These are phyloP conservation scores for Drosophila nebulosa DNA, from an alignment of 1,140 invertebrate species.

Conservation along the genomic window DNA sequence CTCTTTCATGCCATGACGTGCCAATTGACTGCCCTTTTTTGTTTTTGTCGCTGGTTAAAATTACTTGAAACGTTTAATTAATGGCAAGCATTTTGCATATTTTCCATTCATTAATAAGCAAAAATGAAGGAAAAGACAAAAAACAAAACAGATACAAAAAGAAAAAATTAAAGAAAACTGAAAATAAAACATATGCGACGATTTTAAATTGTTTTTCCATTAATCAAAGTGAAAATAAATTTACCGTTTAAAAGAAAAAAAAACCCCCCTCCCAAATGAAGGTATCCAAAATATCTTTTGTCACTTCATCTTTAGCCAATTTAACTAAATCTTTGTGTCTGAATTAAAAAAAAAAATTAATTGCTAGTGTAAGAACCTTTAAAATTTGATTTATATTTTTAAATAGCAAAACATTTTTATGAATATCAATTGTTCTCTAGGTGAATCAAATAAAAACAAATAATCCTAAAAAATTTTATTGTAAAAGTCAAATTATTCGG, in stretches of 20 bases:
- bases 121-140: neutral
- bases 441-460: too few relatives aligned
- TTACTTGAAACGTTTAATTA: conserved; percentile 60
- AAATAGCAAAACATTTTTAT: too few relatives aligned
- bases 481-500: too few relatives aligned
- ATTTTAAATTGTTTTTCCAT: conserved; percentile 64
- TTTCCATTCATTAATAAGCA: conserved; percentile 57
- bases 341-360: too few relatives aligned
- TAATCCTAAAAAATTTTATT: too few relatives aligned
- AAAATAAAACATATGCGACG: neutral
- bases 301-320: too few relatives aligned
- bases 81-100: conserved; percentile 60
- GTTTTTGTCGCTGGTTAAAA: neutral
- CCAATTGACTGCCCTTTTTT: conserved; percentile 12
- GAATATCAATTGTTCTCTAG: too few relatives aligned
- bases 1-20: conserved; percentile 20
- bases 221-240: conserved; percentile 69
- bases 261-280: too few relatives aligned
- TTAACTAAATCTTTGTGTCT: too few relatives aligned
- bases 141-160: neutral
- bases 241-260: conserved; percentile 21
- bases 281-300: too few relatives aligned
- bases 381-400: too few relatives aligned
- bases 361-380: too few relatives aligned
- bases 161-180: neutral